Percentiles rank a stretch among this genome's conserved stretches.
These are phyloP conservation scores for Atta texana DNA, from an alignment of 1,140 invertebrate species.

Conservation along the genomic window DNA sequence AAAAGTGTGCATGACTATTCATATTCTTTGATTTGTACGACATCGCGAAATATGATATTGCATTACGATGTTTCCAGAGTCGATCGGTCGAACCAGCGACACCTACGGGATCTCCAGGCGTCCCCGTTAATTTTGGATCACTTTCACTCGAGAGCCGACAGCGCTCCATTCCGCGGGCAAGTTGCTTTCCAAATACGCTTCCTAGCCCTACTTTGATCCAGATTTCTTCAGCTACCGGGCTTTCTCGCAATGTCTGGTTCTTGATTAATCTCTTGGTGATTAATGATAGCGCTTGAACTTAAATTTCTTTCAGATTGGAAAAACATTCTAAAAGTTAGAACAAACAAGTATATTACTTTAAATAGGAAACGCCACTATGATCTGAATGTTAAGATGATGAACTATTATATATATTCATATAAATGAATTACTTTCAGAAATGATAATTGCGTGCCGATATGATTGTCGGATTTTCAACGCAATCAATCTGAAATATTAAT, in stretches of 20 bases:
- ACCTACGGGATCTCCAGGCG: conserved; percentile 69
- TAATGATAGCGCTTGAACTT: not conserved
- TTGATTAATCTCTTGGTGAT: conserved; percentile 18
- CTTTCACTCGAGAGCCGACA: conserved; percentile 65
- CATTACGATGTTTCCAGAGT: conserved; percentile 32
- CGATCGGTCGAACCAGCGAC: conserved; percentile 58
- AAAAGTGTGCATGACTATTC: not conserved
- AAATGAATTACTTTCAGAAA: no score
- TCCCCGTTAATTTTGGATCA: conserved; percentile 77
- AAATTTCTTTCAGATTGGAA: not conserved
- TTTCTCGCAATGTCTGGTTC: conserved; percentile 29
- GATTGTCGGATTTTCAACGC: no score
- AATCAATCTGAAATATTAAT: no score
- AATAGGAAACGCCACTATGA: no score
- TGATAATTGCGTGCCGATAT: no score
- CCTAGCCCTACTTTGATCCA: conserved; percentile 50
- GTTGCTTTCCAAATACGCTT: conserved; percentile 62
- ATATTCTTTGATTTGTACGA: not conserved
- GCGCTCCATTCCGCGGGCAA: conserved; percentile 18
- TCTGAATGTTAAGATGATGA: no score
- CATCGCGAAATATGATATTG: conserved; percentile 11
- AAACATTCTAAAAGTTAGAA: not conserved
- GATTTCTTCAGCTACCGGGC: conserved; percentile 47
- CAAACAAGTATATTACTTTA: no score
- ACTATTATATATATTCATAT: no score